These are phyloP conservation scores for Drosophila lutescens DNA, from an alignment of 2,888 invertebrate genomes.

Conservation along the genomic window DNA sequence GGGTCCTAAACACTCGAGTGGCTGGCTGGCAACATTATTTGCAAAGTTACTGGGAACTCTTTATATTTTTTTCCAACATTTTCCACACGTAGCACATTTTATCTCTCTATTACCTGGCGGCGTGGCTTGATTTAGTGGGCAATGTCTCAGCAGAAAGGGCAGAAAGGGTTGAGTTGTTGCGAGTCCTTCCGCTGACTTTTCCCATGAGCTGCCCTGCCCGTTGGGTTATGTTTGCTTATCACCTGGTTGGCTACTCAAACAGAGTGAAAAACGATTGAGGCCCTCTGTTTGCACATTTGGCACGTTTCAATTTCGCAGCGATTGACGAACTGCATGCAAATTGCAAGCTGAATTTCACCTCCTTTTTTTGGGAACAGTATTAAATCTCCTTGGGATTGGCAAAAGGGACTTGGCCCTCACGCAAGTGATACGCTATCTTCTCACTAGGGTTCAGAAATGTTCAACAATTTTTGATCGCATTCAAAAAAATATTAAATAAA, in stretches of 20 bases:
- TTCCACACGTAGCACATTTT: constrained; percentile 75
- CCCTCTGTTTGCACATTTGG: constrained; percentile 63
- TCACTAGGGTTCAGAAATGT: background rate
- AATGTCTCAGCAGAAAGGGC: constrained; percentile 21
- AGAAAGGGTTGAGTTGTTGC: constrained; percentile 56
- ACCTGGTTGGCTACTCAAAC: constrained; percentile 57
- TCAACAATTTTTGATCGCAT: background rate
- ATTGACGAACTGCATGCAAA: constrained; percentile 56
- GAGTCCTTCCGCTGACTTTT: background rate
- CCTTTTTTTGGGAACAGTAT: background rate
- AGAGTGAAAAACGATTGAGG: constrained; percentile 26
- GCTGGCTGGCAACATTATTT: constrained; percentile 38
- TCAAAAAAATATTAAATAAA: too few relatives aligned
- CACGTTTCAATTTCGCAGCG: constrained; percentile 55
- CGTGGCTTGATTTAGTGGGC: constrained; percentile 41
- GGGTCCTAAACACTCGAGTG: constrained; percentile 42
- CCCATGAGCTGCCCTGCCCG: background rate
- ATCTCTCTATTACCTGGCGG: constrained; percentile 70
- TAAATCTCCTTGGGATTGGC: background rate
- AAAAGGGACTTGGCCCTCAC: background rate
- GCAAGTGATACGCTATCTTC: background rate
- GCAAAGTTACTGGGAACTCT: constrained; percentile 49
- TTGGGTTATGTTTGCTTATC: constrained; percentile 68
- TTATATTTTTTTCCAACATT: constrained; percentile 49
- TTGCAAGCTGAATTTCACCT: constrained; percentile 26